Evolutionary conservation across 2,113 vertebrate genomes (phyloP), one percentile per base, ranked within the genome.

Genomic region (Solea solea): DNA sequence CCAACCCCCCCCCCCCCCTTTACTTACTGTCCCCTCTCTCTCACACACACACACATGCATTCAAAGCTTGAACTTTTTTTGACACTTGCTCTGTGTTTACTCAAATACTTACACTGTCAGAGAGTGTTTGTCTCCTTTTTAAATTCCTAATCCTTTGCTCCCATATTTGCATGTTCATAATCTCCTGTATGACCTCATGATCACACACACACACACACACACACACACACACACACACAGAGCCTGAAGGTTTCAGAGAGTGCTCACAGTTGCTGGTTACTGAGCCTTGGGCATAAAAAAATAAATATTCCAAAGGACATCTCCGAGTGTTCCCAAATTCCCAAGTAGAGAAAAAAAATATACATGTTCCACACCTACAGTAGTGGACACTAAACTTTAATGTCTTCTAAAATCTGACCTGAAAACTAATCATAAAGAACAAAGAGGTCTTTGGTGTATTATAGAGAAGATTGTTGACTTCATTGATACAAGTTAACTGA

Each of bases 111-210:
- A 7, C 56, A 69, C 63, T 27, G 42, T 72, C 71, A 41, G 55
- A 51, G 13, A 50, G 55, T 57, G 72, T 81, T 81, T 89, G 72
- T 81, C 69, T 70, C 69, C 41, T 49, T 63, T 80, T 83, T 54
- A 69, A 72, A 59, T 72, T 61, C 58, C 27, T 69, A 72, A 80
- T 78, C 68, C 67, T 78, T 40, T 28, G 50, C 45, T 77, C 76
- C 62, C 78, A 85, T 76, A 80, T 80, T 48, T 83, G 57, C 8
- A 34, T 70, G 48, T 61, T 21, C 56, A 68, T 76, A 80, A 78
- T 84, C 76, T 54, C 51, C 64, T 27, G 46, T 13, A 14, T 69
- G 54, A 86, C 75, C 64, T 71, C 58, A 79, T 68, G 60, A 76
- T 52, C 12, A 8, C n/a, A 21, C 40, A 42, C 40, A 42, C 40